Percentiles rank a stretch among this genome's conserved stretches.
Conservation (phyloP, 2,113 vertebrate species). For the Campylomormyrus numenius region DNA sequence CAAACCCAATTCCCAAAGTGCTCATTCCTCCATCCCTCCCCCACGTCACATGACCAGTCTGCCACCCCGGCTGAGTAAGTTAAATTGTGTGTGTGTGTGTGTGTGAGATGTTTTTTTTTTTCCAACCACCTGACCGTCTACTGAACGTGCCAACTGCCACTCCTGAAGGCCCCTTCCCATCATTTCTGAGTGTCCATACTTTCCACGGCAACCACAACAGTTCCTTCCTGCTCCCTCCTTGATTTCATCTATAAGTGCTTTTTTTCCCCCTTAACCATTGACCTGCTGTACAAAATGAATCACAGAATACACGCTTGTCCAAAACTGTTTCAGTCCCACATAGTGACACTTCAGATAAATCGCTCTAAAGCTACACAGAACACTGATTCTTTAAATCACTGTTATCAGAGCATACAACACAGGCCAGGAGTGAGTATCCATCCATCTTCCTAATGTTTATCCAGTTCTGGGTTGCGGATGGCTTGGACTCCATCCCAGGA, state of each 20-base stretch:
- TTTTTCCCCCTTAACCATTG: not conserved
- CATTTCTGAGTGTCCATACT: not conserved
- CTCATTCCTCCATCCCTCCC: not conserved
- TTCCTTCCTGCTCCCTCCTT: not conserved
- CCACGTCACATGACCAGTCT: not conserved
- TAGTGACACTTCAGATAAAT: not conserved
- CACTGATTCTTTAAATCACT: conserved; percentile 2
- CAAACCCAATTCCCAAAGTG: not conserved
- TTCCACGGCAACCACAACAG: not conserved
- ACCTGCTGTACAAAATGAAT: not conserved
- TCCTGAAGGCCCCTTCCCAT: not conserved
- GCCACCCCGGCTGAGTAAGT: not conserved
- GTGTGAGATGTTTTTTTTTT: not conserved
- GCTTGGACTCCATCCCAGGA: not conserved
- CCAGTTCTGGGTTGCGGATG: not conserved
- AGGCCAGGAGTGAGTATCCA: not conserved
- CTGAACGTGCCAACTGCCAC: not conserved
- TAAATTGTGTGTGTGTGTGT: not conserved
- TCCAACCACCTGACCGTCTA: not conserved
- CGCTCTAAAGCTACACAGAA: not conserved
- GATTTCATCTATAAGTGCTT: conserved; percentile 1
- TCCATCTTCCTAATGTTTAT: not conserved
- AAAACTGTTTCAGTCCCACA: not conserved
- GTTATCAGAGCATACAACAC: not conserved
- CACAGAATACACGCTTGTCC: not conserved